Percentiles rank a stretch among this genome's conserved stretches.
phyloP scores from a whole-genome alignment of 2,888 invertebrate genomes.

The Meandrusa payeni region DNA sequence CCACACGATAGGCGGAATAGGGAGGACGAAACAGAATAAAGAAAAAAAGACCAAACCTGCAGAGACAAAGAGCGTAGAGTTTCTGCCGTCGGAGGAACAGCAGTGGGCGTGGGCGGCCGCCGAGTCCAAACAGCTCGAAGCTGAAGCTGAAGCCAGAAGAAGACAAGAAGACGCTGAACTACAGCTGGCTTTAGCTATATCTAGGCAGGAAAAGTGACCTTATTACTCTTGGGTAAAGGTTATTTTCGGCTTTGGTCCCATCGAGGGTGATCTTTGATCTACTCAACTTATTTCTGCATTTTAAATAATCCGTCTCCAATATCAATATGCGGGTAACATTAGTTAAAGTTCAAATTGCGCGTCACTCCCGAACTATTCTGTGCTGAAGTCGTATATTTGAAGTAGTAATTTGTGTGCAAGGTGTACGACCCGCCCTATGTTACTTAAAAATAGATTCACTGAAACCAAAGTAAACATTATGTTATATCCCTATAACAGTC shows the following conservation, averaged over 20 bases:
- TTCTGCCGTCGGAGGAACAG: slow-evolving; percentile 81
- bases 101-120: slow-evolving; percentile 88
- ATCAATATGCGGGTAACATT: slow-evolving; percentile 9
- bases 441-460: too few relatives aligned
- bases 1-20: slow-evolving; percentile 73
- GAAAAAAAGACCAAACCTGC: slow-evolving; percentile 55
- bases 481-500: too few relatives aligned
- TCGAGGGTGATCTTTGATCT: background rate
- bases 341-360: too few relatives aligned
- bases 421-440: too few relatives aligned
- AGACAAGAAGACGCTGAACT: slow-evolving; percentile 86
- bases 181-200: slow-evolving; percentile 86
- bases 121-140: slow-evolving; percentile 83
- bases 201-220: slow-evolving; percentile 72
- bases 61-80: slow-evolving; percentile 44
- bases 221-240: background rate
- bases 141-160: slow-evolving; percentile 79
- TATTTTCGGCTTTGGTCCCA: background rate
- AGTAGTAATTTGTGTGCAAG: too few relatives aligned
- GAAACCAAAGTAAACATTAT: too few relatives aligned
- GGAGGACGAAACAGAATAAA: slow-evolving; percentile 50
- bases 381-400: too few relatives aligned
- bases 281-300: slow-evolving; percentile 17
- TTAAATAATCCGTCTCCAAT: slow-evolving; percentile 16
- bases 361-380: too few relatives aligned